Conservation (phyloP, 1,140 invertebrate genomes). For the Diploscapter pachys region DNA sequence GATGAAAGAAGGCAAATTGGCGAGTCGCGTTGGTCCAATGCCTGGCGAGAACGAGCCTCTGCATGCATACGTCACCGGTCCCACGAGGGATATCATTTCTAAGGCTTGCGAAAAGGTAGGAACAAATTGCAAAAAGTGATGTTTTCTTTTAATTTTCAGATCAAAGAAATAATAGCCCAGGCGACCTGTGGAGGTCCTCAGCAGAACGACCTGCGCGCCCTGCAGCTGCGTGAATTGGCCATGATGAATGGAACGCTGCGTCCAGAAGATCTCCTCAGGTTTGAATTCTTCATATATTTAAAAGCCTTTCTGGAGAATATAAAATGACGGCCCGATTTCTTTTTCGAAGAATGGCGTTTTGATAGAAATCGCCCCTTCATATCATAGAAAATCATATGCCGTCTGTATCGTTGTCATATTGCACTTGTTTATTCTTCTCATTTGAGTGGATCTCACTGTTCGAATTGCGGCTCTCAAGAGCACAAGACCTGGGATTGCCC, state of each 20-base stretch:
- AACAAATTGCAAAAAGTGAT: not conserved
- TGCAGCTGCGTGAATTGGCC: slow-evolving; percentile 92
- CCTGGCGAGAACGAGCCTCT: slow-evolving; percentile 98
- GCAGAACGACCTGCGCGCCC: slow-evolving; percentile 91
- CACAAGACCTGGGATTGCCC: slow-evolving; percentile 92
- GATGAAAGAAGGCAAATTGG: slow-evolving; percentile 98
- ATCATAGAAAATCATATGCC: no score
- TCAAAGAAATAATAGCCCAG: slow-evolving; percentile 93
- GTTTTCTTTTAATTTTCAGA: slow-evolving; percentile 65
- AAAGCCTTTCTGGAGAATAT: not conserved
- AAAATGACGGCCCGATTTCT: not conserved
- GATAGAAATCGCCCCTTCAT: not conserved
- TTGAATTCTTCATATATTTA: not conserved
- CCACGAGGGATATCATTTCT: slow-evolving; percentile 91
- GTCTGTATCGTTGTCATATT: no score
- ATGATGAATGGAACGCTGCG: slow-evolving; percentile 93
- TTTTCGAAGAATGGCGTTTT: slow-evolving; percentile 21
- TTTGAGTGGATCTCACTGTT: slow-evolving; percentile 73
- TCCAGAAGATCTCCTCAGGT: slow-evolving; percentile 74
- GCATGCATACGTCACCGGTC: slow-evolving; percentile 97
- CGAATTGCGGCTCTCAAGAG: slow-evolving; percentile 85
- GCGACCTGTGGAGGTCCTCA: slow-evolving; percentile 97
- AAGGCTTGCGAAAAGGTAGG: slow-evolving; percentile 78
- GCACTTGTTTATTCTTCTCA: slow-evolving; percentile 27
- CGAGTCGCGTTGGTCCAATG: slow-evolving; percentile 91